Base-by-base conservation (phyloP, 64 coral and sea anemone species). In the Dendronephthya gigantea region DNA sequence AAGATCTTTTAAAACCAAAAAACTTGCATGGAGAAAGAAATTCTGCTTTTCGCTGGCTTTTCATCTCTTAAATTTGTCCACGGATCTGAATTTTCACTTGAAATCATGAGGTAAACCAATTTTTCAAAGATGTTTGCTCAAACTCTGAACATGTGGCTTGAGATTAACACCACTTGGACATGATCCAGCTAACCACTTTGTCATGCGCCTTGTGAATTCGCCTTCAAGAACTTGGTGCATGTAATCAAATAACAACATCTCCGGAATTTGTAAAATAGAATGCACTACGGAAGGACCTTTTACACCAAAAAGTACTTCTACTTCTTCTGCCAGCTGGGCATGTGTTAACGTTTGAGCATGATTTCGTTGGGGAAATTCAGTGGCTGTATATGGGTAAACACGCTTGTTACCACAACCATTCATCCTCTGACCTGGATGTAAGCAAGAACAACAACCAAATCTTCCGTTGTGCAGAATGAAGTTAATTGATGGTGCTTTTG, bases 221-320 rank as follows among this genome's bases (percentile, higher is more conserved):
- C 91, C 91, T 69, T 89, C 91, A 72, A 93, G 87, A 68, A 93
- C 87, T 83, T 93, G 87, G 56, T 93, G 88, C 91, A 93, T 93
- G 48, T 93, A 93, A 36, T 93, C 91, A 49, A 93, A 82, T 27
- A 87, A 56, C 50, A 93, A 12, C 88, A 93, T 93, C 36, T 90
- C 88, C 68, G 91, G 91, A 32, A 93, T 93, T 70, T 93, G 22
- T 48, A 93, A 49, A 45, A 93, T 89, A 9, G 15, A 30, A 51
- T 87, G 87, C 2, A 93, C 83, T 22, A 59, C 38, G 50, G 91
- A 93, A 9, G 59, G 19, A 10, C 88, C 83, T 35, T 85, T 92
- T 17, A 92, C 82, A 7, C 91, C 88, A 89, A 86, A 93, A 25
- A 50, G 35, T 35, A 84, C 50, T 72, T 89, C 19, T 30, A 59